Base-by-base conservation (phyloP, 2,113 vertebrate genomes). In the Sapayoa aenigma region DNA sequence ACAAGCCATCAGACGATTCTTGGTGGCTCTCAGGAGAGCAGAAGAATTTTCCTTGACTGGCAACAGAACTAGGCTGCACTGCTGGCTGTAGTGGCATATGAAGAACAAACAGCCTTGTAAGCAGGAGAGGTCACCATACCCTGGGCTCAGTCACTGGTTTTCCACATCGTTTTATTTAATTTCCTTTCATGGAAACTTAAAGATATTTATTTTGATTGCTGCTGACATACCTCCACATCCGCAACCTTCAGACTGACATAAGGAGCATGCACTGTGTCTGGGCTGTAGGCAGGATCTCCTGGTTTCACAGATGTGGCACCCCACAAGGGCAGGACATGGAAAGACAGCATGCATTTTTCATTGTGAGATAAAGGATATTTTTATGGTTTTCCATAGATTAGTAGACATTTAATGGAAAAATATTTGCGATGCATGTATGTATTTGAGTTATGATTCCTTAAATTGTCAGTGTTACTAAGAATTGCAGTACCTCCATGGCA, bases 41-140 rank as follows among this genome's bases (percentile, higher is more conserved):
- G 41, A 80, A 81, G 6, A 84, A 41, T 71, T 97, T 93, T 95
- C 50, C 60, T 93, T 95, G 86, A 80, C 92, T 85, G 52, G 63
- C 6, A 1, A 4, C 14, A 11, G 46, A 58, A 68, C 33, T 28
- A 13, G 11, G 27, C 85, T 77, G 62, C 20, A 0, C 31, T 3
- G 3, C 66, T 46, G 60, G 47, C 87, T 62, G 15, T 19, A 69
- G 56, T 4, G 3, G 28, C 3, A 0, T 80, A 33, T 73, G 94
- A 88, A 89, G 53, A 84, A 13, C 50, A 47, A 84, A 13, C 50
- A 47, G 44, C 68, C 52, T 79, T 71, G 58, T 81, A 53, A 79
- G 23, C 58, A 39, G 47, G 52, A 79, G 90, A 87, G 67, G 55
- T 96, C 84, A 63, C 37, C 0, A 0, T 69, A 60, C 56, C 23